Conservation (phyloP, 2,113 vertebrate species). For the Hyperopisus bebe region DNA sequence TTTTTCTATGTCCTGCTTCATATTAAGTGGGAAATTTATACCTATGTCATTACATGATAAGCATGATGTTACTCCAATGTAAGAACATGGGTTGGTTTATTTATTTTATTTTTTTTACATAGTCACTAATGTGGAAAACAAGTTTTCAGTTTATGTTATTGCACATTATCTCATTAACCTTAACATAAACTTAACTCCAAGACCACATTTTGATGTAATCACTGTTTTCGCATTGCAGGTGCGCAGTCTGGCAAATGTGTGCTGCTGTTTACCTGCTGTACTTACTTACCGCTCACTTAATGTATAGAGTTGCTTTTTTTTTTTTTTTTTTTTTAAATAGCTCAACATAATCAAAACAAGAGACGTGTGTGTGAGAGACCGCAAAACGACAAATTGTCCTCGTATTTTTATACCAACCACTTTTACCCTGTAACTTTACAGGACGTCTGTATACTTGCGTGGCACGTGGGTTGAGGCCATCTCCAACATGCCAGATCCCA, state of each 20-base stretch:
- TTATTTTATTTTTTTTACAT: constrained; percentile 17
- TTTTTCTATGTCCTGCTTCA: constrained; percentile 23
- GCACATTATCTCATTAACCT: constrained; percentile 21
- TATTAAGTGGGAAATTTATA: constrained; percentile 37
- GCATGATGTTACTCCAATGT: constrained; percentile 31
- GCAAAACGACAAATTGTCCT: constrained; percentile 24
- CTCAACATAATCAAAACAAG: constrained; percentile 21
- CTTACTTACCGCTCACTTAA: constrained; percentile 22
- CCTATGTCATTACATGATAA: constrained; percentile 29
- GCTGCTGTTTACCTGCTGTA: constrained; percentile 29
- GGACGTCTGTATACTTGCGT: constrained; percentile 19
- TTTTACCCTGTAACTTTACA: constrained; percentile 23
- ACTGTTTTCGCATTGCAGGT: constrained; percentile 10
- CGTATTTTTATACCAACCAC: constrained; percentile 26
- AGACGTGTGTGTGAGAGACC: constrained; percentile 20
- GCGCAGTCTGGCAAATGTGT: constrained; percentile 23
- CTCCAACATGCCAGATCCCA: constrained; percentile 4
- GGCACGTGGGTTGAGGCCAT: constrained; percentile 14
- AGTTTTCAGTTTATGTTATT: constrained; percentile 31
- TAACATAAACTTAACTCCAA: constrained; percentile 19
- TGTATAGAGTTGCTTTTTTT: constrained; percentile 31
- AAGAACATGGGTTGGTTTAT: constrained; percentile 19
- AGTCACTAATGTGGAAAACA: constrained; percentile 32
- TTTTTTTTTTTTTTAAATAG: neutral
- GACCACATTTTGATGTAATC: constrained; percentile 24